These are phyloP conservation scores for Mus musculus DNA, from an alignment of 2,113 vertebrate genomes.

Conservation along the genomic window GRCm39 chr6:136702001-136702500, in stretches of 20 bases:
- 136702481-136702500: not conserved
- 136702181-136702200: not conserved
- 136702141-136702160: not conserved
- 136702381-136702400: not conserved
- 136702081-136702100: no score
- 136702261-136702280: not conserved
- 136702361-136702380: no score
- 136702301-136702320: not conserved
- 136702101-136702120: not conserved
- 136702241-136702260: not conserved
- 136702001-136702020: not conserved
- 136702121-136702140: not conserved
- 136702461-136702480: not conserved
- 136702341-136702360: no score
- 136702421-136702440: not conserved
- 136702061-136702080: not conserved
- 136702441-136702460: not conserved
- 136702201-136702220: not conserved
- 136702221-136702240: not conserved
- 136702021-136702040: not conserved
- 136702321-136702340: not conserved
- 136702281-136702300: not conserved
- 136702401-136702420: not conserved
- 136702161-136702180: not conserved
- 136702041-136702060: not conserved